Conservation (phyloP, 1,140 invertebrate genomes). For the Penaeus chinensis region DNA sequence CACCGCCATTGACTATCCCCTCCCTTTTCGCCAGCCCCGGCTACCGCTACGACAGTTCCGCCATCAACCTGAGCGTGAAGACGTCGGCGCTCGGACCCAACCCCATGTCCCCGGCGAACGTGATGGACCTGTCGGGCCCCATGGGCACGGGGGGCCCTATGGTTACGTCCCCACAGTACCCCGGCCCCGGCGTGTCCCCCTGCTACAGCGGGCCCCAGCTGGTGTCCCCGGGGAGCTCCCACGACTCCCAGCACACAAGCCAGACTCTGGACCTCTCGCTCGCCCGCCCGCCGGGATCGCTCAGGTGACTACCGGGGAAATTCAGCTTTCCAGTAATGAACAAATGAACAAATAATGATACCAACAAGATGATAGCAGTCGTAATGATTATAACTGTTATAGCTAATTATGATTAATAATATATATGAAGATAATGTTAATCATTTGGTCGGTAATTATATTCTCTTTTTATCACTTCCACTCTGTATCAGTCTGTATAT, state of each 20-base stretch:
- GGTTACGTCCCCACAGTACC: constrained; percentile 63
- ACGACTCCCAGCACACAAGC: constrained; percentile 61
- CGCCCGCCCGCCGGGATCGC: constrained; percentile 56
- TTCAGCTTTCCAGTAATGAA: background rate
- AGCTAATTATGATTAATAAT: no score
- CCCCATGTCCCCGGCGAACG: constrained; percentile 63
- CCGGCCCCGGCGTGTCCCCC: constrained; percentile 63
- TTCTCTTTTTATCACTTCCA: no score
- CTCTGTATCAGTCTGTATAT: no score
- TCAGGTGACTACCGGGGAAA: constrained; percentile 41
- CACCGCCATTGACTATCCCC: no score
- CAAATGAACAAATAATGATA: background rate
- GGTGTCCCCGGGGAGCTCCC: constrained; percentile 60
- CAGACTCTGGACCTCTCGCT: constrained; percentile 63
- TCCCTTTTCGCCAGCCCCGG: constrained; percentile 74
- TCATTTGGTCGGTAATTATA: no score
- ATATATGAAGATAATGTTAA: no score
- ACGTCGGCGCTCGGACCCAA: constrained; percentile 64
- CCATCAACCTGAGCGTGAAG: constrained; percentile 87
- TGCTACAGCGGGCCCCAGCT: constrained; percentile 63
- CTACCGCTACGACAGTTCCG: constrained; percentile 81
- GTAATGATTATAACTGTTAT: no score
- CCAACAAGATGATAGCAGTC: no score
- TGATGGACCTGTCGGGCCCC: constrained; percentile 62
- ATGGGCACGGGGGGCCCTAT: constrained; percentile 58